Percentiles rank a stretch among this genome's conserved stretches.
These are phyloP conservation scores for Baryphthengus martii DNA, from an alignment of 2,113 vertebrate species.

Conservation along the genomic window DNA sequence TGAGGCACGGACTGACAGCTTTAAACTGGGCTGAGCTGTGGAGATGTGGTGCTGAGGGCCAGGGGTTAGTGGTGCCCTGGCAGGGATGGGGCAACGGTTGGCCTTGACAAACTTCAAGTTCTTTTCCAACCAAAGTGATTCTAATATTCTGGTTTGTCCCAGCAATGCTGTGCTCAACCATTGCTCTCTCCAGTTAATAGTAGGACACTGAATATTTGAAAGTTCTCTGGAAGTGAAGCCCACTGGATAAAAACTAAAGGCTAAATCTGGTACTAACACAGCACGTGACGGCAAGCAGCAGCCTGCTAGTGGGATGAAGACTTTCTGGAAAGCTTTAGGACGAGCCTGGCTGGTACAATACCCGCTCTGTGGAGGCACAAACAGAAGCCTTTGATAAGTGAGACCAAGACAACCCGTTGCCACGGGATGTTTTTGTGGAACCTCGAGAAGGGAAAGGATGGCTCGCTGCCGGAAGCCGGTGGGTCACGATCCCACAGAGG, in stretches of 20 bases:
- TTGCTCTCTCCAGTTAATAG: not conserved
- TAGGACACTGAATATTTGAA: not conserved
- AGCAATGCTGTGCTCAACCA: fast-evolving
- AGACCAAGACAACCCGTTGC: not conserved
- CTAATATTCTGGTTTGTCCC: not conserved
- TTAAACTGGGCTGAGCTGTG: not conserved
- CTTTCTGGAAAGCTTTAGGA: not conserved
- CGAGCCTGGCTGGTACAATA: not conserved
- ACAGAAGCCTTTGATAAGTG: not conserved
- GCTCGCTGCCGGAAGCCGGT: not conserved
- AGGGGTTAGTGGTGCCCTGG: not conserved
- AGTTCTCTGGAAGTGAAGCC: not conserved
- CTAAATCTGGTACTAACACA: not conserved
- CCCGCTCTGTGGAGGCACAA: not conserved
- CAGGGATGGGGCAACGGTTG: not conserved
- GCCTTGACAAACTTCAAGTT: not conserved
- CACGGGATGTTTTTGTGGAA: not conserved
- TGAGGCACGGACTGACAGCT: not conserved
- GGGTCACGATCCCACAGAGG: not conserved
- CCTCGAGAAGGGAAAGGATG: not conserved
- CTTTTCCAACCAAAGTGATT: not conserved
- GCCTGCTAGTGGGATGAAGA: not conserved
- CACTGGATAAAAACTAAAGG: not conserved
- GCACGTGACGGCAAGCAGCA: not conserved
- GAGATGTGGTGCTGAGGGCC: not conserved